phyloP scores from a whole-genome alignment of 2,797 vertebrate genomes.

The Neoniphon sammara region DNA sequence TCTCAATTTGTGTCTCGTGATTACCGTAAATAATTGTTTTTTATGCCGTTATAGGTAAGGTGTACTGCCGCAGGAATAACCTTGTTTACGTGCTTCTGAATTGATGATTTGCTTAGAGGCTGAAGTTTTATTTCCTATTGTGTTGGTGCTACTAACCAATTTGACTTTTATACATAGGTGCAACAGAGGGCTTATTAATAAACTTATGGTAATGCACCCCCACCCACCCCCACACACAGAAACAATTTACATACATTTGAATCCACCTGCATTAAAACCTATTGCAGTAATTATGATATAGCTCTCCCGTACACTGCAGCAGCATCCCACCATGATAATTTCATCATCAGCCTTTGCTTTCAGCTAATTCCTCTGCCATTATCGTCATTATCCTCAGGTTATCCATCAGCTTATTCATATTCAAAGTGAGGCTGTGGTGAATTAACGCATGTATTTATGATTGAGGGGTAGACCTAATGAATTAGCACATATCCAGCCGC shows the following conservation, averaged over 20 bases:
- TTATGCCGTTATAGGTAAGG: background rate
- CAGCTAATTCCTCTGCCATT: conserved; percentile 39
- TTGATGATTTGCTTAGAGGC: conserved; percentile 4
- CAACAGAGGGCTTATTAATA: conserved; percentile 50
- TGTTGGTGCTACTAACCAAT: conserved; percentile 3
- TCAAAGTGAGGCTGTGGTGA: conserved; percentile 37
- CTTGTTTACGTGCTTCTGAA: conserved; percentile 10
- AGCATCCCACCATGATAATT: conserved; percentile 29
- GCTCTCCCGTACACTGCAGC: background rate
- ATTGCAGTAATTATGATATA: conserved; percentile 38
- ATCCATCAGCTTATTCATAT: conserved; percentile 52
- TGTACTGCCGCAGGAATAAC: background rate
- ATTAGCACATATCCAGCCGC: background rate
- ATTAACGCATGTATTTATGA: conserved; percentile 54
- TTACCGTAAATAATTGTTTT: background rate
- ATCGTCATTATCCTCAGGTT: conserved; percentile 46
- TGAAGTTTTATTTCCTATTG: background rate
- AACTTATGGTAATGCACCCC: conserved; percentile 16
- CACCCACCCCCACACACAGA: background rate
- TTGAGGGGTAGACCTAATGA: conserved; percentile 20
- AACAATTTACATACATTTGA: conserved; percentile 23
- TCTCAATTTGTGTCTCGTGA: background rate
- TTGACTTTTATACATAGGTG: conserved; percentile 28
- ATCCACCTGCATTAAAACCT: conserved; percentile 29
- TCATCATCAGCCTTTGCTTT: conserved; percentile 27